phyloP scores from a whole-genome alignment of 1,140 invertebrate genomes.

The Aphaenogaster ashmeadi region DNA sequence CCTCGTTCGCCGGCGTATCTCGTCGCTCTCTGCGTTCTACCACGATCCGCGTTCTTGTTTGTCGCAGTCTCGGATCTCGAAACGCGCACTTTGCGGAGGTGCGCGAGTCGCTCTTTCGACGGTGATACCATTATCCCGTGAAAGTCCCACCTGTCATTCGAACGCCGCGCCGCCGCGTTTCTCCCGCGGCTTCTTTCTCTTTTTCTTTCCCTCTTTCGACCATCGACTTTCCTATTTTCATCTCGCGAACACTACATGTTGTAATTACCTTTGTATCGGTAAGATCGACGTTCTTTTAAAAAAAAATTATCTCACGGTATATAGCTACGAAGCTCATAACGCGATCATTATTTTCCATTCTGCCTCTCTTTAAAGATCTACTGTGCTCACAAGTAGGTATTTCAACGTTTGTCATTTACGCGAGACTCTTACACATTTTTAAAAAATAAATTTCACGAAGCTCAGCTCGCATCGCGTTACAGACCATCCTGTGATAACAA shows the following conservation, averaged over 20 bases:
- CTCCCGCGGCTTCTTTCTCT: neutral
- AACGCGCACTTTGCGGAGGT: constrained; percentile 18
- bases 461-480: neutral
- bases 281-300: neutral
- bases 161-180: constrained; percentile 31
- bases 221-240: constrained; percentile 9
- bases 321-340: neutral
- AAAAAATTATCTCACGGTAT: neutral
- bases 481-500: constrained; percentile 28
- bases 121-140: constrained; percentile 70
- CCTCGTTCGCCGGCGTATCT: neutral
- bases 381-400: neutral
- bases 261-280: neutral
- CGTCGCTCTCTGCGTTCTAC: neutral
- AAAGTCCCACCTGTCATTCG: constrained; percentile 68
- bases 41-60: constrained; percentile 44
- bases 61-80: constrained; percentile 41
- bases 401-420: neutral
- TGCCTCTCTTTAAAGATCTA: neutral
- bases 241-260: neutral
- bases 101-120: constrained; percentile 31
- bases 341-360: neutral
- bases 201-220: constrained; percentile 11
- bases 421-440: neutral
- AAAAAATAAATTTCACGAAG: constrained; percentile 17